Evolutionary conservation across 2,797 vertebrate species (phyloP).

Genomic region (Halcyon leucocephala): DNA sequence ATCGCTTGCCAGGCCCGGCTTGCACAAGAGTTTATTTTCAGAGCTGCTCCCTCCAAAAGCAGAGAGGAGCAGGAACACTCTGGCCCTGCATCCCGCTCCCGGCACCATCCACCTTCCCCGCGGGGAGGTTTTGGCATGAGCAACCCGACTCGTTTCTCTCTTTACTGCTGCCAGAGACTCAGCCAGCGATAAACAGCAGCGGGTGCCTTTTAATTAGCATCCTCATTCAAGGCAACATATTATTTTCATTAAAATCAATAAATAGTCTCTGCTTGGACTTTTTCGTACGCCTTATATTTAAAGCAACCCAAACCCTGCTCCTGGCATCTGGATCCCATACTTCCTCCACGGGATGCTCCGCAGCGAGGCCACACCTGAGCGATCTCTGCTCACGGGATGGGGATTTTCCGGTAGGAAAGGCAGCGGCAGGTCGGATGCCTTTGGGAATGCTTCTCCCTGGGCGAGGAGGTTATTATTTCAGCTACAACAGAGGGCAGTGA

Average conservation of each 20-base stretch:
- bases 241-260: slow-evolving; percentile 67
- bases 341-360: not conserved
- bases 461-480: not conserved
- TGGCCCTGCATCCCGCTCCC: not conserved
- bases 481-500: not conserved
- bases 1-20: not conserved
- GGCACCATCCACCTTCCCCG: slow-evolving; percentile 48
- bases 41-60: not conserved
- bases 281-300: not conserved
- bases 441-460: not conserved
- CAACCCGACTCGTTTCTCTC: not conserved
- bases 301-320: not conserved
- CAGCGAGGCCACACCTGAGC: not conserved
- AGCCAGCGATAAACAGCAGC: slow-evolving; percentile 48
- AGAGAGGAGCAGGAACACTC: not conserved
- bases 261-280: slow-evolving; percentile 18
- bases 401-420: not conserved
- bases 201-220: slow-evolving; percentile 66
- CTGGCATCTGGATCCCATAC: slow-evolving; percentile 54
- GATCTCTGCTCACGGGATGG: rapidly evolving
- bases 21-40: not conserved
- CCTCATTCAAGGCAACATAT: slow-evolving; percentile 41
- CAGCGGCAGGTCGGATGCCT: not conserved
- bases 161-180: slow-evolving; percentile 56
- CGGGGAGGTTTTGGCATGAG: slow-evolving; percentile 38